Evolutionary conservation across 64 coral and sea anemone species (phyloP), one percentile per base, ranked within the genome.

Genomic region (Anthopleura sola): DNA sequence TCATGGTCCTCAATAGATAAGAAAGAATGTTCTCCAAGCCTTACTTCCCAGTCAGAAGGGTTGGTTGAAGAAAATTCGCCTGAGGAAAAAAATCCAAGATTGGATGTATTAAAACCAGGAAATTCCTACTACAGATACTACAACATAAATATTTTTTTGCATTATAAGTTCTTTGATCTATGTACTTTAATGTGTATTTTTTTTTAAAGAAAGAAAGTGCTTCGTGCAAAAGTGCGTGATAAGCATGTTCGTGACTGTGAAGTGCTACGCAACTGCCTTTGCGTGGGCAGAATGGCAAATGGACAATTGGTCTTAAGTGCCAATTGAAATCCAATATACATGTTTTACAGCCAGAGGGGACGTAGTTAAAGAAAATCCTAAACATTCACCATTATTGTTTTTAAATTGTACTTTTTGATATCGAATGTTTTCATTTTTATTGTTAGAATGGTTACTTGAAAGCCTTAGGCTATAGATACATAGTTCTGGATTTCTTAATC

Each of bases 21-120:
- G 20, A 94, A 62, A 20, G 90, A 90, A 86, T 99, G 97, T 6
- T 91, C 93, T 21, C 97, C 97, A 82, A 99, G 53, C 21, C 85
- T 84, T 14, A 99, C 93, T 5, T 87, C 3, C 97, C 97, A 99
- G 28, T 92, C 90, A 29, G 81, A 74, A 0, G 87, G 87, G n/a
- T 92, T 86, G 13, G 36, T 91, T 3, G 97, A 89, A 19, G 87
- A 90, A 2, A 39, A 6, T 5, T 90, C 78, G 78, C 78, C 89
- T 91, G 21, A 26, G 33, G 37, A 47, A 80, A 77, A 82, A 51
- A 78, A 28, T 66, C 60, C 60, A 28, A 66, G 10, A 66, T 8
- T 9, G 21, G 3, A 8, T 24, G 7, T 66, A 1, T 2, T 3
- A 6, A n/a, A 66, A n/a, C 20, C 18, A 56, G 5, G 20, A 56